Evolutionary conservation across 2,888 invertebrate species (phyloP), one percentile per base, ranked within the genome.

Genomic region (Cephus spinipes): DNA sequence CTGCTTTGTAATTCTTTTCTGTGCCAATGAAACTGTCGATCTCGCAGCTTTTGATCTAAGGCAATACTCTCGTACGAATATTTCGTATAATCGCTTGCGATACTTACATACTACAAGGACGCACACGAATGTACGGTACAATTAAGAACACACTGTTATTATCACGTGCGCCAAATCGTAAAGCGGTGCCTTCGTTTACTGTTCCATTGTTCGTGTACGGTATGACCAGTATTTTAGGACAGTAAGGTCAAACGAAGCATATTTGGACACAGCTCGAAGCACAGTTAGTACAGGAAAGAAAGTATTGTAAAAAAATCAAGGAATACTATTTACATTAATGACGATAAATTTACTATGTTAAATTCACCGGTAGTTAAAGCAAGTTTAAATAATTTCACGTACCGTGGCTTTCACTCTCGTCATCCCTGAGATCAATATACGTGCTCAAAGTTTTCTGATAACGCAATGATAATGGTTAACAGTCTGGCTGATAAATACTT

Each of bases 231-330:
- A 55, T 71, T 71, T 71, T 33, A 71, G 32, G 71, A 33, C 33
- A 23, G 15, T 71, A 71, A 32, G 71, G 33, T 71, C 33, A 33
- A 71, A 31, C 32, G 15, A 6, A 71, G 71, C 71, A 71, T 33
- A 71, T 71, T 71, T 71, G 32, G 71, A 71, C 71, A 71, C 71
- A 71, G 71, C 71, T 33, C 71, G 33, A 23, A 33, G 33, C 32
- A 71, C 71, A 71, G 71, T 31, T 33, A 31, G 71, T 31, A 12
- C 71, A 33, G 32, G 71, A 33, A 33, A 71, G 71, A 33, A 31
- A 71, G 71, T 32, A 71, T 55, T 55, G 23, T 55, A 55, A 55
- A 55, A 55, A 55, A 55, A 55, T 55, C 2, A 23, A 23, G 23
- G 55, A 55, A 55, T 55, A 55, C 23, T 23, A 55, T 55, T 55